phyloP scores from a whole-genome alignment of 2,113 vertebrate species.

The Gorsachius goisagi region DNA sequence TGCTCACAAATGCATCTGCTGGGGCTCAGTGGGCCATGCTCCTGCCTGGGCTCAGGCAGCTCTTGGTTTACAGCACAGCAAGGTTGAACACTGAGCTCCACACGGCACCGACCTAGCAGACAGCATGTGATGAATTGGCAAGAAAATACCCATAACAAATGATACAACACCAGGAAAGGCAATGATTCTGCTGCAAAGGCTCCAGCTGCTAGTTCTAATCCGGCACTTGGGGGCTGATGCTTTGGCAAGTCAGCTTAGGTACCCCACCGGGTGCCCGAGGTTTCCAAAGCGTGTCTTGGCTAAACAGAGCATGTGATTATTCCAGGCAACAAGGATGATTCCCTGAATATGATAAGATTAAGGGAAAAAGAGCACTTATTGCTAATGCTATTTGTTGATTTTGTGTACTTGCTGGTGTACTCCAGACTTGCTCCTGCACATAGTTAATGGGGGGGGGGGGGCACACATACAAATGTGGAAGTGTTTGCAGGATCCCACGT shows the following conservation, averaged over 20 bases:
- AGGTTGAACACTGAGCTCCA: neutral
- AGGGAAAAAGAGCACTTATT: neutral
- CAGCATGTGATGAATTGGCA: neutral
- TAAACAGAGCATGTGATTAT: neutral
- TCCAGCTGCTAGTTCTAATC: neutral
- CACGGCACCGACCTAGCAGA: neutral
- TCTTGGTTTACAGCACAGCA: neutral
- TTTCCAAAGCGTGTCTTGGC: neutral
- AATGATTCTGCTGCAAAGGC: neutral
- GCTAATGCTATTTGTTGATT: neutral
- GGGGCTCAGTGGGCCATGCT: accelerated
- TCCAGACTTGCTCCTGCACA: neutral
- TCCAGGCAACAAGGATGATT: neutral
- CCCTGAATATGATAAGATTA: neutral
- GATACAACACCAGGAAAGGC: neutral
- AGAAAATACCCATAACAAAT: neutral
- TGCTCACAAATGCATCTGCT: neutral
- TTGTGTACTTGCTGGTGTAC: neutral
- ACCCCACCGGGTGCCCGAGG: neutral
- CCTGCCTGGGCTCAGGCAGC: neutral
- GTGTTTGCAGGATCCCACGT: neutral
- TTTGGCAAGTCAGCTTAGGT: neutral
- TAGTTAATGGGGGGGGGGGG: neutral
- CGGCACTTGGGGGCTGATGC: neutral
- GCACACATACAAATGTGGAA: neutral